A percentile compares a stretch with the other conserved stretches of the same genome.
Evolutionary conservation across 2,797 vertebrate species (phyloP).

Genomic region (Sebastes elongatus): DNA sequence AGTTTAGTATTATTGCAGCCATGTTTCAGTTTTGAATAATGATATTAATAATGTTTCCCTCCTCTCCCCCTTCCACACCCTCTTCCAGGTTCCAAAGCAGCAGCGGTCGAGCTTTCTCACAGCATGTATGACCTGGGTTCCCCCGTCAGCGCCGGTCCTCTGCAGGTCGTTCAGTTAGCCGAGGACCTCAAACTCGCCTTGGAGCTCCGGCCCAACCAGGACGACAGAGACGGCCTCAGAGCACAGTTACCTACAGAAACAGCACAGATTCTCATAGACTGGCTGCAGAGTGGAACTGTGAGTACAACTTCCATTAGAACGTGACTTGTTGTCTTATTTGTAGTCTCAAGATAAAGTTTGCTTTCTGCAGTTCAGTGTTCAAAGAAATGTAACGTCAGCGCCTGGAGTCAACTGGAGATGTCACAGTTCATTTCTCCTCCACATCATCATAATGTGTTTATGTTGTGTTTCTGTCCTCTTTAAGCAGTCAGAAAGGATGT

Average conservation of each 20-base stretch:
- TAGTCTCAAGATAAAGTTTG: not conserved
- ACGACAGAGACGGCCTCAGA: slow-evolving; percentile 83
- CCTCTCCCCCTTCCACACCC: not conserved
- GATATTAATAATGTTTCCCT: not conserved
- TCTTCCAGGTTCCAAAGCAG: slow-evolving; percentile 88
- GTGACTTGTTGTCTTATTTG: not conserved
- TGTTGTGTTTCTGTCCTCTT: not conserved
- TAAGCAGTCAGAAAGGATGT: not conserved
- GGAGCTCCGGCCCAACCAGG: slow-evolving; percentile 85
- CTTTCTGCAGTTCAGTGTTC: not conserved
- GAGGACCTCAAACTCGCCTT: slow-evolving; percentile 91
- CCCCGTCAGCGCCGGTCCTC: slow-evolving; percentile 80
- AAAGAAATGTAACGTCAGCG: not conserved
- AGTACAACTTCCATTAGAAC: slow-evolving; percentile 62
- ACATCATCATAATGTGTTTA: not conserved
- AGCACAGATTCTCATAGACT: slow-evolving; percentile 83
- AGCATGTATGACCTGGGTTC: slow-evolving; percentile 86
- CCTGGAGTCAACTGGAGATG: not conserved
- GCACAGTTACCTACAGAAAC: slow-evolving; percentile 88
- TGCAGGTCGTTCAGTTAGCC: slow-evolving; percentile 89
- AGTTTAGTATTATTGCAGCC: not conserved
- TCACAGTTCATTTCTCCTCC: no score
- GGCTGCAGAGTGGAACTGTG: slow-evolving; percentile 89
- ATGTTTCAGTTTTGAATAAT: not conserved
- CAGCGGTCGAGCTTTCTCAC: slow-evolving; percentile 82